Evolutionary conservation across 2,113 vertebrate species (phyloP), one percentile per base, ranked within the genome.

Genomic region (Chlorodrepanis virens): DNA sequence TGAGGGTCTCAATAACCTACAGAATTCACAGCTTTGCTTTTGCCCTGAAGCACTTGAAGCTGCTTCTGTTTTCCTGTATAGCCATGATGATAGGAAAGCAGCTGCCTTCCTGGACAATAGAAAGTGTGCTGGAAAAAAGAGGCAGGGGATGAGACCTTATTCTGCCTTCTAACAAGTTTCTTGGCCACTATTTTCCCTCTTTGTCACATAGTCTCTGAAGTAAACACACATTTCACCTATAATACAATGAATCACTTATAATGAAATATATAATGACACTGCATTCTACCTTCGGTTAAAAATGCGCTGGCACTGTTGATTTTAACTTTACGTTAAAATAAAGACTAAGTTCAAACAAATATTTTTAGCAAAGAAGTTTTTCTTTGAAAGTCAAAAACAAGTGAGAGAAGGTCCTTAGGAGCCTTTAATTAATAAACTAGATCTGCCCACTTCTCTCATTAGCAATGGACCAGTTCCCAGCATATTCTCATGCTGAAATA

Each of bases 311-410:
- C 54, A 92, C 87, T 33, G 53, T 92, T 9, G 11, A 29, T 49
- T 92, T 71, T 74, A 91, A 88, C 78, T 89, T 93, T 24, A 63
- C 1, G 5, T 50, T 90, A 56, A 70, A 93, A 72, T 28, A 63
- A 92, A 61, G 37, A 71, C 57, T 29, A 87, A 54, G 83, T 86
- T 97, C 93, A 96, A 90, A 67, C 37, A 94, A 89, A 75, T 70
- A 68, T 61, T 85, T 70, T 64, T 54, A 91, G 93, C 57, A 94
- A 92, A 96, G 71, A 45, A 71, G 25, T 14, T 93, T 81, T n/a
- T 71, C 95, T 93, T 95, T 91, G 61, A 94, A 88, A 87, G 93
- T 59, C 80, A 93, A 97, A 95, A 95, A 39, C 31, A 53, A 64
- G 57, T 77, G 40, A 24, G 42, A 93, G 45, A 91, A 96, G 74